Conservation (phyloP, 2,113 vertebrate genomes). For the Cyprinus carpio region DNA sequence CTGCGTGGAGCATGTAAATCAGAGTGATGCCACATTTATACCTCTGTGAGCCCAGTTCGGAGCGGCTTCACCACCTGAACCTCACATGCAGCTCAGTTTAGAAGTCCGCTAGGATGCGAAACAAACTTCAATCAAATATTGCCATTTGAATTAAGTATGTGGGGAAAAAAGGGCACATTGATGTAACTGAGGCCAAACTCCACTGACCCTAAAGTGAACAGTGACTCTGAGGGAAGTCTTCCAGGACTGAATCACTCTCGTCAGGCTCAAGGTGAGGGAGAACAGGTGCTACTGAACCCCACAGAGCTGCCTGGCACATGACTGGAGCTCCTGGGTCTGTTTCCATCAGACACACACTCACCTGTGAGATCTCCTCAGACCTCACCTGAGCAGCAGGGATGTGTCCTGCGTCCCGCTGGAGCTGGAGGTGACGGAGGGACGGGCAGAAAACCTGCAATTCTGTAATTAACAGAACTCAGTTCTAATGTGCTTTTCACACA, state of each 20-base stretch:
- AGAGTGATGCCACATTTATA: neutral
- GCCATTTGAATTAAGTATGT: neutral
- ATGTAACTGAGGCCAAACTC: neutral
- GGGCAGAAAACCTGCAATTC: neutral
- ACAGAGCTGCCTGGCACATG: neutral
- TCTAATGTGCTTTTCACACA: slow-evolving; percentile 11
- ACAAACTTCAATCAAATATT: neutral
- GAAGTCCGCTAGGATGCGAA: neutral
- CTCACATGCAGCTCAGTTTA: neutral
- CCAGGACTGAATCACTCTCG: neutral
- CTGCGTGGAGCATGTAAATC: neutral
- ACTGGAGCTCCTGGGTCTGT: slow-evolving; percentile 8
- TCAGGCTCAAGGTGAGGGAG: slow-evolving; percentile 11
- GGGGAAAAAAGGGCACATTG: neutral
- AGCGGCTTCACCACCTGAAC: neutral
- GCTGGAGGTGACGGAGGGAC: neutral
- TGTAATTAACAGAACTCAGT: neutral
- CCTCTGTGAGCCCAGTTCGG: neutral
- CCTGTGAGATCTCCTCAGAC: slow-evolving; percentile 10
- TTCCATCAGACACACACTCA: slow-evolving; percentile 5
- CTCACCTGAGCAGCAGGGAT: slow-evolving; percentile 1
- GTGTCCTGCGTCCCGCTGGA: neutral
- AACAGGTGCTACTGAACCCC: slow-evolving; percentile 21
- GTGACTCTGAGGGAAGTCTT: neutral
- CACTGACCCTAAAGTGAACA: neutral